These are phyloP conservation scores for Gavia stellata DNA, from an alignment of 2,113 vertebrate genomes.

Conservation along the genomic window DNA sequence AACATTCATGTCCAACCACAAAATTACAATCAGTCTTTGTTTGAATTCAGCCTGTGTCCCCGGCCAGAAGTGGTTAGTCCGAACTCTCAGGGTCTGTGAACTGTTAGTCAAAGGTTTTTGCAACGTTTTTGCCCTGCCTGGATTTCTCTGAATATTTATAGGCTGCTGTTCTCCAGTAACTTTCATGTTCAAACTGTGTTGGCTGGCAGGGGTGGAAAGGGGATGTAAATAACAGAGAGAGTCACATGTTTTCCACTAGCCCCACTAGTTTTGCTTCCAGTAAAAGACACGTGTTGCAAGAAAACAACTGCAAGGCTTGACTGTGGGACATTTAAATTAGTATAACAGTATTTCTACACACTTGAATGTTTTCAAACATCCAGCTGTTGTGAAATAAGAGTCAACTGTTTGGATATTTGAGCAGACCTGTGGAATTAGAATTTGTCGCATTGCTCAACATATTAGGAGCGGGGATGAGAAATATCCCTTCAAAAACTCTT, in stretches of 20 bases:
- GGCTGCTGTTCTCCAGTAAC: conserved; percentile 33
- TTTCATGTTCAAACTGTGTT: conserved; percentile 20
- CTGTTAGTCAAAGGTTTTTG: conserved; percentile 56
- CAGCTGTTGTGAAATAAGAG: conserved; percentile 34
- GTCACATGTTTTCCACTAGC: conserved; percentile 52
- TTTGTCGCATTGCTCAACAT: background rate
- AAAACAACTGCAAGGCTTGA: conserved; percentile 46
- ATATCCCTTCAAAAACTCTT: background rate
- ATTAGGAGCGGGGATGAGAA: background rate
- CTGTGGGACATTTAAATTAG: background rate
- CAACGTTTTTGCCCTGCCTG: conserved; percentile 30
- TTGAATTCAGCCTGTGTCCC: conserved; percentile 10
- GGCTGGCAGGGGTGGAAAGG: background rate
- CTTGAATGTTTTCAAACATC: conserved; percentile 27
- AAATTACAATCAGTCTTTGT: conserved; percentile 58
- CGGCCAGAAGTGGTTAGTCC: conserved; percentile 21
- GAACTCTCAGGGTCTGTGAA: background rate
- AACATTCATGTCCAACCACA: conserved; percentile 58
- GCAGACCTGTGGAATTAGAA: background rate
- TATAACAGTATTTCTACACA: conserved; percentile 29
- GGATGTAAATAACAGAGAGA: background rate
- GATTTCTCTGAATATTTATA: conserved; percentile 59
- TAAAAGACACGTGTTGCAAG: conserved; percentile 56
- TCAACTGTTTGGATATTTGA: background rate
- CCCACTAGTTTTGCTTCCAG: conserved; percentile 53